phyloP scores from a whole-genome alignment of 2,888 invertebrate genomes.

The Anthoptus insignis region DNA sequence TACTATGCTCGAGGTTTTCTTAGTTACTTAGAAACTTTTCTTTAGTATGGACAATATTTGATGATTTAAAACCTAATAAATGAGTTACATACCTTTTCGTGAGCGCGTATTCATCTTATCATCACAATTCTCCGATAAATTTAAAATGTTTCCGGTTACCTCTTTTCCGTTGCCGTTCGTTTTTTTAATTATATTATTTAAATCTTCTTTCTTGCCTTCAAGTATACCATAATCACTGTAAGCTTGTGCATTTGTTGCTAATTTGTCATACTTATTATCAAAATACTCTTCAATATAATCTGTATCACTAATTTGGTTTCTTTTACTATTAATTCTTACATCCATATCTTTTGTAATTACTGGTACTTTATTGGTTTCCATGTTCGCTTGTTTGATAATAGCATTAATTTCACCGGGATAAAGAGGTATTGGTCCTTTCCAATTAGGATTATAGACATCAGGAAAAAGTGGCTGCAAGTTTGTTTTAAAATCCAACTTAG shows the following conservation, averaged over 20 bases:
- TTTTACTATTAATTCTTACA: constrained; percentile 49
- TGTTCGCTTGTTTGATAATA: constrained; percentile 59
- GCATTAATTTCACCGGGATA: constrained; percentile 70
- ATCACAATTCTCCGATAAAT: constrained; percentile 41
- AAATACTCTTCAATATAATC: constrained; percentile 71
- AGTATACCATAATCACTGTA: constrained; percentile 80
- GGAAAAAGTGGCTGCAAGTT: constrained; percentile 35
- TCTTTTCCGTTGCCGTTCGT: constrained; percentile 41
- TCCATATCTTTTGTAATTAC: constrained; percentile 47
- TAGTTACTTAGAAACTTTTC: no score
- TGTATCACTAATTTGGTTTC: constrained; percentile 56
- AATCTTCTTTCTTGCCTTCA: constrained; percentile 60
- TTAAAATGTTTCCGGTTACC: constrained; percentile 50
- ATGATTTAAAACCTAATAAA: no score
- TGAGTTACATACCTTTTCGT: constrained; percentile 54
- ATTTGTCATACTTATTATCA: constrained; percentile 60
- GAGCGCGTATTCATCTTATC: constrained; percentile 45
- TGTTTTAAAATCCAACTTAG: no score
- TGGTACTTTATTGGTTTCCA: constrained; percentile 53
- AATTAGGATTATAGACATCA: constrained; percentile 62
- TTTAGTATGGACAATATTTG: no score
- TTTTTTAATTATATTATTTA: constrained; percentile 54
- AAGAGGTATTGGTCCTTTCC: constrained; percentile 72
- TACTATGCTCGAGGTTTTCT: no score
- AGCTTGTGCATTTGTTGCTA: constrained; percentile 71